Percentiles rank a stretch among this genome's conserved stretches.
Conservation (phyloP, 2,888 invertebrate species). For the Microplitis manilae region DNA sequence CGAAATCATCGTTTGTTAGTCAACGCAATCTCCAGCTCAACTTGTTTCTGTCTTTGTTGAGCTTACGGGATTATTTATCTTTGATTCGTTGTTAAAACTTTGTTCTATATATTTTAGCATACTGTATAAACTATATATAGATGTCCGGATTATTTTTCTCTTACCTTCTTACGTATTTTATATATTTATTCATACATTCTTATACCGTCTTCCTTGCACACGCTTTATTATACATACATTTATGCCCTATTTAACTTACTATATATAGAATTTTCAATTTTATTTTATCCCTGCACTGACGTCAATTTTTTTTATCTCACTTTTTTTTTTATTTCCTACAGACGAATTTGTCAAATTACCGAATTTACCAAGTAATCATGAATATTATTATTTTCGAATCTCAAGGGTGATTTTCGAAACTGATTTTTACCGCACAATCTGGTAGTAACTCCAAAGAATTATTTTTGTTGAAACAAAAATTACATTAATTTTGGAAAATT, state of each 20-base stretch:
- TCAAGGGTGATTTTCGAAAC: too few relatives aligned
- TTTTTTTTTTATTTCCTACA: neutral
- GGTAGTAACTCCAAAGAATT: too few relatives aligned
- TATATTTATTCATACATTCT: neutral
- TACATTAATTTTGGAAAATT: too few relatives aligned
- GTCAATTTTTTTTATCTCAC: conserved; percentile 12
- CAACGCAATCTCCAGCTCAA: conserved; percentile 50
- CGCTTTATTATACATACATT: neutral
- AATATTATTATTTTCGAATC: too few relatives aligned
- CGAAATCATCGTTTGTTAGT: conserved; percentile 64
- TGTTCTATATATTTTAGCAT: conserved; percentile 2
- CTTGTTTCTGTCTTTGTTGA: conserved; percentile 31
- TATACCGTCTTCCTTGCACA: neutral
- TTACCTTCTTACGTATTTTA: neutral
- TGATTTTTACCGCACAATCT: too few relatives aligned
- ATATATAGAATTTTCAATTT: too few relatives aligned
- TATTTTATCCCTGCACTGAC: neutral
- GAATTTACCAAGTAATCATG: too few relatives aligned
- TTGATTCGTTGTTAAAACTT: conserved; percentile 30
- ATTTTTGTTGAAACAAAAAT: too few relatives aligned
- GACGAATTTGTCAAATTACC: too few relatives aligned
- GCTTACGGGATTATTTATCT: conserved; percentile 25
- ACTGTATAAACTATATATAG: neutral
- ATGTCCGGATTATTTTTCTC: neutral
- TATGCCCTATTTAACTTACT: conserved; percentile 16